Conservation (phyloP, 1,140 invertebrate genomes). For the Battus philenor region DNA sequence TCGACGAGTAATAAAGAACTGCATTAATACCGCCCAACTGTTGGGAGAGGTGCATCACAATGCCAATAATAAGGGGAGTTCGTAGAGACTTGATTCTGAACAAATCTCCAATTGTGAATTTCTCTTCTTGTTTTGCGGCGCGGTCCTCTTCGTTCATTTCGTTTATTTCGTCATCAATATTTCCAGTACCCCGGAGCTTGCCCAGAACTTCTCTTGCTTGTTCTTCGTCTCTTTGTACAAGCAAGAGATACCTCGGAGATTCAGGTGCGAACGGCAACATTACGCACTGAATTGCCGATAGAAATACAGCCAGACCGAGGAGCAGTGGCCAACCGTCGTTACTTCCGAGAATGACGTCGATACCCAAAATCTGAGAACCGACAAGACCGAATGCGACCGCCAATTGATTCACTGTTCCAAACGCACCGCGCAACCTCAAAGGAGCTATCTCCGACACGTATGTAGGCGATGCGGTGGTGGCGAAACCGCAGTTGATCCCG, state of each 20-base stretch:
- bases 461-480: slow-evolving; percentile 92
- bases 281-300: slow-evolving; percentile 87
- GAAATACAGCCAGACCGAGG: slow-evolving; percentile 87
- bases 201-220: slow-evolving; percentile 81
- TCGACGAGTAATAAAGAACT: slow-evolving; percentile 95
- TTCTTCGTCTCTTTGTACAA: slow-evolving; percentile 90
- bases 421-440: slow-evolving; percentile 87
- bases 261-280: slow-evolving; percentile 92
- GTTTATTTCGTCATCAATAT: slow-evolving; percentile 91
- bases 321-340: slow-evolving; percentile 90
- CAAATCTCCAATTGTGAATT: slow-evolving; percentile 88
- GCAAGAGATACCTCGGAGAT: slow-evolving; percentile 86
- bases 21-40: slow-evolving; percentile 97
- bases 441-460: slow-evolving; percentile 96
- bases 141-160: slow-evolving; percentile 92
- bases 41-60: slow-evolving; percentile 96
- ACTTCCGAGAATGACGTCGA: slow-evolving; percentile 89
- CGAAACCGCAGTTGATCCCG: slow-evolving; percentile 81
- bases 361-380: slow-evolving; percentile 90
- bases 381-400: slow-evolving; percentile 91
- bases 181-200: slow-evolving; percentile 54
- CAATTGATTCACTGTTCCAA: slow-evolving; percentile 93
- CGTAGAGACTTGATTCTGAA: slow-evolving; percentile 86
- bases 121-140: slow-evolving; percentile 87
- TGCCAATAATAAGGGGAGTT: slow-evolving; percentile 90